Base-by-base conservation (phyloP, 64 coral and sea anemone genomes). In the Dendrophyllia cribrosa region DNA sequence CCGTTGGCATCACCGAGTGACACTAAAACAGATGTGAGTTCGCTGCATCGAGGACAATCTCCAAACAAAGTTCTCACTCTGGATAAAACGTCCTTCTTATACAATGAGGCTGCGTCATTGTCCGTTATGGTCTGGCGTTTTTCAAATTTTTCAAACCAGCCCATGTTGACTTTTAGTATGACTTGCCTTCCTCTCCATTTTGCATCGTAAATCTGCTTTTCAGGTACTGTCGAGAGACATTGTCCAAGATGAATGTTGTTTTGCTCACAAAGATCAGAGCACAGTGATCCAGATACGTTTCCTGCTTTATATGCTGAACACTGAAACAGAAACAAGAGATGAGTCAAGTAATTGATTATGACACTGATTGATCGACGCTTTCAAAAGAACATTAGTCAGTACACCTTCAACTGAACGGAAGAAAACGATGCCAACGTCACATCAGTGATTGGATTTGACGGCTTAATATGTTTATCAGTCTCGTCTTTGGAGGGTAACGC, bases 21-120 rank as follows among this genome's bases (percentile, higher is more conserved):
- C 43, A 75, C 6, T 16, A 97, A 91, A 16, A 66, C 16, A 56
- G 46, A 61, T 82, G 60, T 47, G 16, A 91, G 43, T 56, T 58
- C 24, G 10, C 62, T 59, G 55, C 95, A 97, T 17, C 93, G 79
- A 47, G 78, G 44, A 87, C 95, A 97, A 34, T 75, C 79, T 11
- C 92, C 95, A 75, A 97, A 97, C 43, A 87, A 86, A 13, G 76
- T 82, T 16, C 74, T 82, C 43, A 97, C 71, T 14, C 61, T 72
- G 44, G 66, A 21, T 15, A 59, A 25, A 56, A 94, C 45, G 3
- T 50, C 15, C 7, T 84, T 86, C 44, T 48, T 19, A 74, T 10
- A 53, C 21, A 64, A 51, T 47, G 20, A 22, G 46, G 43, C 65
- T 14, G 44, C 62, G 4, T 87, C 56, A 3, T 51, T 43, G 3